These are phyloP conservation scores for Malthinus seriepunctatus DNA, from an alignment of 2,888 invertebrate genomes.

Conservation along the genomic window DNA sequence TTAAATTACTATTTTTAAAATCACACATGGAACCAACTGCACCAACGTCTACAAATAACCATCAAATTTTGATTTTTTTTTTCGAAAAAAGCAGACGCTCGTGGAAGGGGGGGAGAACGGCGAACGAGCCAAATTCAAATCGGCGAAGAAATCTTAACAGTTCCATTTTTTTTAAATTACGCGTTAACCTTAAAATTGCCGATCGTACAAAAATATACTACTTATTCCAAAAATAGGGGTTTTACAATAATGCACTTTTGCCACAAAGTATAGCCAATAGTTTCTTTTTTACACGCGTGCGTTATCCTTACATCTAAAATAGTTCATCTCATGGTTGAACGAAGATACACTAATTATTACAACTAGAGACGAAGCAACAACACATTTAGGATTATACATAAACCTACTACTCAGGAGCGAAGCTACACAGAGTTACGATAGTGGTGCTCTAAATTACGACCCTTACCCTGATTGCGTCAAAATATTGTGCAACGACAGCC, in stretches of 20 bases:
- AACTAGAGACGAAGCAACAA: conserved; percentile 49
- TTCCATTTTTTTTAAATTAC: conserved; percentile 25
- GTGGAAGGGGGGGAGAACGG: conserved; percentile 15
- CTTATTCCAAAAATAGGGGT: conserved; percentile 37
- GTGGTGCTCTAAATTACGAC: conserved; percentile 54
- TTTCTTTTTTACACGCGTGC: conserved; percentile 17
- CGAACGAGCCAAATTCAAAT: conserved; percentile 24
- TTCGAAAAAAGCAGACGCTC: conserved; percentile 11
- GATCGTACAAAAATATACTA: conserved; percentile 44
- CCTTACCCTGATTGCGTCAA: conserved; percentile 55
- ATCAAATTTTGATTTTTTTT: background rate
- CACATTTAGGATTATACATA: conserved; percentile 45
- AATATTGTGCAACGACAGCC: conserved; percentile 54
- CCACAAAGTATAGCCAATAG: conserved; percentile 31
- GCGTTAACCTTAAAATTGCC: conserved; percentile 30
- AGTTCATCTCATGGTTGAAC: conserved; percentile 45
- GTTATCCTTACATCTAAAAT: conserved; percentile 22
- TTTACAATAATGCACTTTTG: conserved; percentile 40
- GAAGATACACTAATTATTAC: conserved; percentile 41
- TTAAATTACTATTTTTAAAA: conserved; percentile 36
- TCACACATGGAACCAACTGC: conserved; percentile 31
- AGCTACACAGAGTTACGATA: conserved; percentile 48
- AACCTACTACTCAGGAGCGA: conserved; percentile 48
- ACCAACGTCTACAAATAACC: background rate
- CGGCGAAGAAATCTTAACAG: conserved; percentile 25